phyloP scores from a whole-genome alignment of 2,113 vertebrate species.

The Zapornia atra region DNA sequence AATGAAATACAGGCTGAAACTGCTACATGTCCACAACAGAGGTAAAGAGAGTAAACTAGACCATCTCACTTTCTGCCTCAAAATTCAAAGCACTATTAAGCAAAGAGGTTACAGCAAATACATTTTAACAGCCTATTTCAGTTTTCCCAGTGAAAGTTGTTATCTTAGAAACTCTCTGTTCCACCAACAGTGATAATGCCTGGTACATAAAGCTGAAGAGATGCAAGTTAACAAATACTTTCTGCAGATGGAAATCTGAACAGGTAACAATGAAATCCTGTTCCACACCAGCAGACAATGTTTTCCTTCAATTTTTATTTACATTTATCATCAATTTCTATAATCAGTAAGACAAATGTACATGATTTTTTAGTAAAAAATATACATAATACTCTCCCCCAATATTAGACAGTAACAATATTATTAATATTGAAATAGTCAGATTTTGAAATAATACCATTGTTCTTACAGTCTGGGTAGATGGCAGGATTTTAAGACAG shows the following conservation, averaged over 20 bases:
- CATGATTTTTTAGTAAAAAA: not conserved
- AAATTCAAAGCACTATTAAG: not conserved
- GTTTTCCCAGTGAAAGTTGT: not conserved
- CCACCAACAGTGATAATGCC: not conserved
- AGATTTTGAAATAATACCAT: not conserved
- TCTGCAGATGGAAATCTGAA: not conserved
- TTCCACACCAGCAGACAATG: not conserved
- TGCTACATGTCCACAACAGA: not conserved
- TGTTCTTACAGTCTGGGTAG: not conserved
- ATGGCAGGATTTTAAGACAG: not conserved
- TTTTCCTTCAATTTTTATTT: not conserved
- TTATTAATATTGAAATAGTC: not conserved
- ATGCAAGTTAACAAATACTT: not conserved
- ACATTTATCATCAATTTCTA: not conserved
- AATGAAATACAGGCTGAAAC: not conserved
- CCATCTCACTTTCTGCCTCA: not conserved
- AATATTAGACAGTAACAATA: not conserved
- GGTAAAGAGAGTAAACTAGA: not conserved
- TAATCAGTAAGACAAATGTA: not conserved
- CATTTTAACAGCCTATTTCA: not conserved
- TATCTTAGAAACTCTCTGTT: not conserved
- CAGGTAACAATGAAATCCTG: not conserved
- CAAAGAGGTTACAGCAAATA: not conserved
- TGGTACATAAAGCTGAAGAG: not conserved
- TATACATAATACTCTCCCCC: not conserved